Conservation (phyloP, 2,113 vertebrate species). For the Callorhinus ursinus region DNA sequence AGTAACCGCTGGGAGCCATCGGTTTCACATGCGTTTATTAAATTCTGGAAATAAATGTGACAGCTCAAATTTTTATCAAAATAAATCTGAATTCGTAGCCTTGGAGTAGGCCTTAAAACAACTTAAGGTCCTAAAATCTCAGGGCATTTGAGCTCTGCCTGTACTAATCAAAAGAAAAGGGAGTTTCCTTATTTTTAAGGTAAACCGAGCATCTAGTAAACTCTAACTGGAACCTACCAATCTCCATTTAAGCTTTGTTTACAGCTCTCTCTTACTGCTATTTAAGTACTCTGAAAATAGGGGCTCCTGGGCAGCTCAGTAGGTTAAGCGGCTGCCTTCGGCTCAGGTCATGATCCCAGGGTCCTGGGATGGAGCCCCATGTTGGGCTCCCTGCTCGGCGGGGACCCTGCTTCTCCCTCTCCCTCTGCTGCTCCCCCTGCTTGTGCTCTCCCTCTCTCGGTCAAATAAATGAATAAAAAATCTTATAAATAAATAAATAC, state of each 20-base stretch:
- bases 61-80: constrained; percentile 35
- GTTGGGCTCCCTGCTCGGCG: no score
- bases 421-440: no score
- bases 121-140: not conserved
- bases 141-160: not conserved
- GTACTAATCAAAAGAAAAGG: not conserved
- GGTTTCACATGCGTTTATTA: not conserved
- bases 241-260: not conserved
- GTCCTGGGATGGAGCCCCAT: no score
- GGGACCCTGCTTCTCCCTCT: no score
- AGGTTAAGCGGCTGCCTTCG: no score
- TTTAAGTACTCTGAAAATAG: not conserved
- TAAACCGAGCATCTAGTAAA: not conserved
- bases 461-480: no score
- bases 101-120: not conserved
- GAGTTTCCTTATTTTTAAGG: not conserved
- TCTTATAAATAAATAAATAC: not conserved
- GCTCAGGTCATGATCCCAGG: no score
- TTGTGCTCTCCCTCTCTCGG: no score
- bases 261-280: not conserved
- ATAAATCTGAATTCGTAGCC: not conserved
- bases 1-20: not conserved
- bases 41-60: not conserved
- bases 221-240: not conserved
- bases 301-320: no score